Percentiles rank a stretch among this genome's conserved stretches.
Conservation (phyloP, 2,888 invertebrate species). For the Sisyra nigra region DNA sequence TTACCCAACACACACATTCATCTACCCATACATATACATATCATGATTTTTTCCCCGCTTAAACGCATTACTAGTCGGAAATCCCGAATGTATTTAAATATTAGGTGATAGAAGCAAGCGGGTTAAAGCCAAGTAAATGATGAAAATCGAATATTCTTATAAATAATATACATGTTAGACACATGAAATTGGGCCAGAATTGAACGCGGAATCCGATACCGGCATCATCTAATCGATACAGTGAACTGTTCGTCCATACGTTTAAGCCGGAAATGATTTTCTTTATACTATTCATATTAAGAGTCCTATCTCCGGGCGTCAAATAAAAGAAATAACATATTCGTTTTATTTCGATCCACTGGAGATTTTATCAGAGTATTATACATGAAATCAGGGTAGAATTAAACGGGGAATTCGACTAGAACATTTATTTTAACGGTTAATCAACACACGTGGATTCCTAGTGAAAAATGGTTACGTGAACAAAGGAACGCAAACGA, state of each 20-base stretch:
- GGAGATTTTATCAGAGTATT: background rate
- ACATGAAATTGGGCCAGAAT: conserved; percentile 26
- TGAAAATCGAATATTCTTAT: background rate
- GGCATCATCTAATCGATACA: conserved; percentile 17
- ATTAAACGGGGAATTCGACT: background rate
- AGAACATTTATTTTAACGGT: background rate
- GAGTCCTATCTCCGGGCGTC: background rate
- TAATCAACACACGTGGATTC: too few relatives aligned
- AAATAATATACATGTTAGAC: conserved; percentile 17
- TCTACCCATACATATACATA: too few relatives aligned
- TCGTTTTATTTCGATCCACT: too few relatives aligned
- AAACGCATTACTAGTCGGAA: too few relatives aligned
- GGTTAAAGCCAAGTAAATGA: too few relatives aligned
- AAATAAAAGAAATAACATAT: too few relatives aligned
- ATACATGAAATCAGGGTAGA: conserved; percentile 5
- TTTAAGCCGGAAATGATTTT: conserved; percentile 6
- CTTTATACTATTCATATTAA: conserved; percentile 4
- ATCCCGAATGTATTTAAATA: too few relatives aligned
- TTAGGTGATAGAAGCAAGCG: too few relatives aligned
- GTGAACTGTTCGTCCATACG: conserved; percentile 6
- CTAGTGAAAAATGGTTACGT: too few relatives aligned
- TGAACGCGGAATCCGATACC: conserved; percentile 22
- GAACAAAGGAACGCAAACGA: too few relatives aligned
- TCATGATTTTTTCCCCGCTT: too few relatives aligned
- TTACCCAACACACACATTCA: too few relatives aligned